phyloP scores from a whole-genome alignment of 37 sponge, comb jelly and placozoan genomes.

The Theonella swinhoei region DNA sequence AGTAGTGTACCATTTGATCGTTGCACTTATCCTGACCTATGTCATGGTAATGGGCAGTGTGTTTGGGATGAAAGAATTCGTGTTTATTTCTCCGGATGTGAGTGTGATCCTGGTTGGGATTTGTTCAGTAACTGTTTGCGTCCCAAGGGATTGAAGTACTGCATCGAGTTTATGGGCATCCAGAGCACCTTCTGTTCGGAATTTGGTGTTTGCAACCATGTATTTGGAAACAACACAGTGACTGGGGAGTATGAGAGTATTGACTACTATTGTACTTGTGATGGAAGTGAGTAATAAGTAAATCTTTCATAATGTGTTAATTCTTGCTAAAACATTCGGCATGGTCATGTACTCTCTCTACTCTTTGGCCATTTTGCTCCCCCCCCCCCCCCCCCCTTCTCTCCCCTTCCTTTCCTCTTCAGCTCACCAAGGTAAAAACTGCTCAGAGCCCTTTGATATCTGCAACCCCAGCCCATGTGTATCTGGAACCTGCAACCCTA shows the following conservation, averaged over 20 bases:
- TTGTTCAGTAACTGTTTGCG: not conserved
- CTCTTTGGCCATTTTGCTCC: not conserved
- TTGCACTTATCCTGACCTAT: not conserved
- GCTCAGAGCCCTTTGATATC: slow-evolving; percentile 5
- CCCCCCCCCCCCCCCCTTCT: not conserved
- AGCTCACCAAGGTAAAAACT: slow-evolving; percentile 34
- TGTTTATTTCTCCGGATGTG: not conserved
- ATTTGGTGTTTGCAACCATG: not conserved
- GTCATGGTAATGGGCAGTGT: slow-evolving; percentile 24
- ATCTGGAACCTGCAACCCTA: slow-evolving; percentile 45
- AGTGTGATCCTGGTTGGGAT: not conserved
- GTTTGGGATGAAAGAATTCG: not conserved
- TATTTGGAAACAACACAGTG: not conserved
- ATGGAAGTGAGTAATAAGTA: slow-evolving; percentile 16
- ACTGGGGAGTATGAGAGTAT: not conserved
- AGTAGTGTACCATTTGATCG: too few species aligned
- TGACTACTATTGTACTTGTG: slow-evolving; percentile 29
- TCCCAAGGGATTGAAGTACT: not conserved
- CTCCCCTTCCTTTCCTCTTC: not conserved
- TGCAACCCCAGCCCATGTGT: slow-evolving; percentile 56
- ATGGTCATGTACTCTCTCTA: not conserved
- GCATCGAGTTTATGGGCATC: too few species aligned
- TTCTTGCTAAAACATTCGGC: not conserved
- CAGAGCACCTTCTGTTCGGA: not conserved
- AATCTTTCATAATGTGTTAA: not conserved